Evolutionary conservation across 2,888 invertebrate species (phyloP).

Genomic region (Leptura quadrifasciata): DNA sequence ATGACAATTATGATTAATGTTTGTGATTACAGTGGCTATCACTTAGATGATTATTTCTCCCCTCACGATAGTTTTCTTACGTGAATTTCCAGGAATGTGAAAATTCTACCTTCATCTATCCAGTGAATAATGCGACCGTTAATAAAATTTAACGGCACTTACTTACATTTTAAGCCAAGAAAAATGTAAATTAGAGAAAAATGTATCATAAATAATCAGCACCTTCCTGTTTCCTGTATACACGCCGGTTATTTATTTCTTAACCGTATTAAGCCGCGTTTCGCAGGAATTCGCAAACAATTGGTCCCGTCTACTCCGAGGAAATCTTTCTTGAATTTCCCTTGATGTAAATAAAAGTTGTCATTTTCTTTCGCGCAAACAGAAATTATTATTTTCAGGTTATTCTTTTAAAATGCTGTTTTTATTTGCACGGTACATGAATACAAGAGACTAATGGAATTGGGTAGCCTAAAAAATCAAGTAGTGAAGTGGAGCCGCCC

Average conservation of each 20-base stretch:
- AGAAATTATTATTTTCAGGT: constrained; percentile 65
- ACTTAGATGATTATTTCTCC: not conserved
- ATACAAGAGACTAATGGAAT: constrained; percentile 29
- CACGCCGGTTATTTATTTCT: constrained; percentile 69
- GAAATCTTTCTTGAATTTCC: constrained; percentile 72
- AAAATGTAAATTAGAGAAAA: constrained; percentile 73
- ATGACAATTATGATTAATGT: no score
- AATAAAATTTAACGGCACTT: constrained; percentile 71
- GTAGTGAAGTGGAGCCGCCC: not conserved
- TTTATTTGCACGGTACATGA: constrained; percentile 44
- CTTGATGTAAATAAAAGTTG: constrained; percentile 73
- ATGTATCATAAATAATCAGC: constrained; percentile 73
- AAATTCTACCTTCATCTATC: constrained; percentile 65
- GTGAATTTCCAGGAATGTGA: constrained; percentile 24
- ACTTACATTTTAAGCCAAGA: constrained; percentile 69
- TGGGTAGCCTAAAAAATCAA: constrained; percentile 14
- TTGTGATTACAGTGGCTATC: no score
- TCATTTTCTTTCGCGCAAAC: constrained; percentile 67
- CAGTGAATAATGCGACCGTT: constrained; percentile 65
- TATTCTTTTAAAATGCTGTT: constrained; percentile 51
- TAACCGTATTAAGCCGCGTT: constrained; percentile 71
- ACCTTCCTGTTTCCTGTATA: constrained; percentile 72
- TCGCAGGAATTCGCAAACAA: constrained; percentile 68
- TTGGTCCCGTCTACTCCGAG: constrained; percentile 66
- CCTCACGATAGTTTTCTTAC: not conserved